Percentiles rank a stretch among this genome's conserved stretches.
These are phyloP conservation scores for Calephelis nemesis DNA, from an alignment of 1,140 invertebrate genomes.

Conservation along the genomic window DNA sequence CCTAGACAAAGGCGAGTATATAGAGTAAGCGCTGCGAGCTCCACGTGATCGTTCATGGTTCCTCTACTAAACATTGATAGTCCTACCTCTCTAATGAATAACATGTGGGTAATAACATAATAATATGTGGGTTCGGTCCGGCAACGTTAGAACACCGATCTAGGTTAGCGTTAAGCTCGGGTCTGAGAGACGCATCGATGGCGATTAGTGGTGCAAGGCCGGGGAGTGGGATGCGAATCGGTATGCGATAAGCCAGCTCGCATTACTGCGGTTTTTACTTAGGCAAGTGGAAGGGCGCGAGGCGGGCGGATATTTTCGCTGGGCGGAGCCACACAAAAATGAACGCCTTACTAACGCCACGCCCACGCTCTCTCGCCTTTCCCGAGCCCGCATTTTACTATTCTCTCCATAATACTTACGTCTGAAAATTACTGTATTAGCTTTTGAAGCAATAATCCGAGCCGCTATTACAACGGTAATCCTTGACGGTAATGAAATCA, in stretches of 20 bases:
- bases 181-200: no score
- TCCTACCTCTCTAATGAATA: no score
- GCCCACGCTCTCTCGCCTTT: conserved; percentile 10
- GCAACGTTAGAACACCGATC: no score
- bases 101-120: no score
- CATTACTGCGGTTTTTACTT: background rate
- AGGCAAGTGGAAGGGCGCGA: background rate
- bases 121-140: no score
- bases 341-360: background rate
- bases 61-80: no score
- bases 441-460: conserved; percentile 4
- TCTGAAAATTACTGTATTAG: background rate
- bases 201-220: no score
- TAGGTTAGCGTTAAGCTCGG: no score
- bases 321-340: conserved; percentile 4
- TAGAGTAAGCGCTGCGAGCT: no score
- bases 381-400: background rate
- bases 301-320: conserved; percentile 1
- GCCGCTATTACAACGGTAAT: background rate
- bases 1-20: no score
- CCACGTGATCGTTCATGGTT: no score
- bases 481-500: no score
- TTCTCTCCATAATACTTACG: background rate
- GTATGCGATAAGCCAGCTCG: background rate
- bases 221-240: background rate